Evolutionary conservation across 64 coral and sea anemone genomes (phyloP).

Genomic region (Pachyseris speciosa): DNA sequence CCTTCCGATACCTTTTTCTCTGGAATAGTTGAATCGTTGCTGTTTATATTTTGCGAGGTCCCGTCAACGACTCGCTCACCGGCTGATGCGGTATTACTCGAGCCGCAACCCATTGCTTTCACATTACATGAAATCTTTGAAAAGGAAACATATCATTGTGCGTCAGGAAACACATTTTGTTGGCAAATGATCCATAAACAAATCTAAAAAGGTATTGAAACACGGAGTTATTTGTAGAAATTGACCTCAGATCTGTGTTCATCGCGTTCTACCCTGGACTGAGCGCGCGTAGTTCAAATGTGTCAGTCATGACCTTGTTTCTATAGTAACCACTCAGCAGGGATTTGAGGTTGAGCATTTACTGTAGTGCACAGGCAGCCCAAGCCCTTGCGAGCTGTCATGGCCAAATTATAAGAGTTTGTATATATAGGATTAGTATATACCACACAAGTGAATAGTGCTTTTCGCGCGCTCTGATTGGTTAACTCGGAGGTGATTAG

Average conservation of each 20-base stretch:
- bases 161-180: background rate
- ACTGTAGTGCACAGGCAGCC: too few relatives aligned
- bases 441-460: too few relatives aligned
- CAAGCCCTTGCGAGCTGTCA: too few relatives aligned
- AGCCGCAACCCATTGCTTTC: conserved; percentile 40
- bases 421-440: too few relatives aligned
- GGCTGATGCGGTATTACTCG: background rate
- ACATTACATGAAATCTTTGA: background rate
- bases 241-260: background rate
- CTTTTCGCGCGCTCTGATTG: too few relatives aligned
- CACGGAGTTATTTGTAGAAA: background rate
- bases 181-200: background rate
- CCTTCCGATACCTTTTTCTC: background rate
- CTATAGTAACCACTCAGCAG: conserved; percentile 22
- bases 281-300: background rate
- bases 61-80: background rate
- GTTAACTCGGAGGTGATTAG: too few relatives aligned
- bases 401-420: too few relatives aligned
- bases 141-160: background rate
- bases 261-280: background rate
- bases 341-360: too few relatives aligned
- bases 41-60: background rate
- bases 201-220: background rate
- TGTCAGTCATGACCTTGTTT: conserved; percentile 8
- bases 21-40: background rate